Evolutionary conservation across 1,140 invertebrate genomes (phyloP).

Genomic region (Drosophila sp.): DNA sequence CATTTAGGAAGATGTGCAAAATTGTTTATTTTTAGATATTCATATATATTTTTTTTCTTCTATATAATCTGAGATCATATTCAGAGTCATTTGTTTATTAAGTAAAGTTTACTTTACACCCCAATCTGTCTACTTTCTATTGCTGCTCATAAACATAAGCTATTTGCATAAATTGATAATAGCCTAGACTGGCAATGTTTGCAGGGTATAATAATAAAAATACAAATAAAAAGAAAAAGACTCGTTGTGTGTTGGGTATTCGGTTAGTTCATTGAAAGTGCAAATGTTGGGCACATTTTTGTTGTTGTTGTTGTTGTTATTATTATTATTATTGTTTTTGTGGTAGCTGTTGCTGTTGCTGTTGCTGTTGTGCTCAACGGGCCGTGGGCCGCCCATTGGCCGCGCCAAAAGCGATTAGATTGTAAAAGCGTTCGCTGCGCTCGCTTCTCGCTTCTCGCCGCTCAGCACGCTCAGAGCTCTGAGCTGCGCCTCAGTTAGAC

Average conservation of each 20-base stretch:
- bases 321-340: conserved; percentile 8
- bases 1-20: too few relatives aligned
- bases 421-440: conserved; percentile 38
- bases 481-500: conserved; percentile 35
- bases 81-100: too few relatives aligned
- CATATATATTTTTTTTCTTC: too few relatives aligned
- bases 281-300: conserved; percentile 48
- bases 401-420: conserved; percentile 65
- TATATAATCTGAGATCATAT: too few relatives aligned
- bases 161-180: conserved; percentile 1
- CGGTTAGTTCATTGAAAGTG: conserved; percentile 59
- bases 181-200: neutral
- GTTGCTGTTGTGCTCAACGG: conserved; percentile 42
- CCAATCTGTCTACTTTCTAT: too few relatives aligned
- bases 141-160: too few relatives aligned
- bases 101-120: too few relatives aligned
- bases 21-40: too few relatives aligned
- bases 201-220: conserved; percentile 18
- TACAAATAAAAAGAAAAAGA: too few relatives aligned
- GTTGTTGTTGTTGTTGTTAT: conserved; percentile 11
- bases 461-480: conserved; percentile 2
- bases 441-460: conserved; percentile 10
- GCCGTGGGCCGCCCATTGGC: conserved; percentile 64
- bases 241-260: conserved; percentile 10
- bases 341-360: conserved; percentile 27